Conservation (phyloP, 2,888 invertebrate genomes). For the Anoplius nigerrimus region DNA sequence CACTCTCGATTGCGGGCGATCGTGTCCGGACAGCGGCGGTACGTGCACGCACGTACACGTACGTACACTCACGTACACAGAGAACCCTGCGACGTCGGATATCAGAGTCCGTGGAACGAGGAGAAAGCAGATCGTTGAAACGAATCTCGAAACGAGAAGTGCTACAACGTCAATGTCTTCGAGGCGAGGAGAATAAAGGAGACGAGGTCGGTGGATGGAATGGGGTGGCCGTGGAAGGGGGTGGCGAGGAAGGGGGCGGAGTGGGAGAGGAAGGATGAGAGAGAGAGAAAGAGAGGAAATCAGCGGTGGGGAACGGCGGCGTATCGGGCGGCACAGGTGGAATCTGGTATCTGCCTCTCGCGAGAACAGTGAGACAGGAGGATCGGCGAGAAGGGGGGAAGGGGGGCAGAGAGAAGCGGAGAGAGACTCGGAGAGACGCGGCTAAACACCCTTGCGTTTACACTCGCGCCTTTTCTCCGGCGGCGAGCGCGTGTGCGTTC, state of each 20-base stretch:
- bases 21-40: too few relatives aligned
- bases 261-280: slow-evolving; percentile 45
- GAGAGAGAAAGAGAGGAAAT: slow-evolving; percentile 17
- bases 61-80: too few relatives aligned
- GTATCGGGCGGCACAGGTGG: slow-evolving; percentile 70
- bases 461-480: slow-evolving; percentile 55
- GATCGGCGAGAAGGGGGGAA: slow-evolving; percentile 1
- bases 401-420: slow-evolving; percentile 9
- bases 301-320: slow-evolving; percentile 55
- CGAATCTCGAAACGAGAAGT: too few relatives aligned
- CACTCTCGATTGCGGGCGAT: too few relatives aligned
- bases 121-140: too few relatives aligned
- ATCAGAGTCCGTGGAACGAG: too few relatives aligned
- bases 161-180: too few relatives aligned
- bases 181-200: neutral
- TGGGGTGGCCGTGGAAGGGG: slow-evolving; percentile 24
- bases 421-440: slow-evolving; percentile 44
- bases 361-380: neutral
- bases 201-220: neutral
- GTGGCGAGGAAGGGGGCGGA: slow-evolving; percentile 15
- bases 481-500: slow-evolving; percentile 55
- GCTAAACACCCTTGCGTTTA: slow-evolving; percentile 71
- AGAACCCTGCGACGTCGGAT: too few relatives aligned
- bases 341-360: slow-evolving; percentile 69
- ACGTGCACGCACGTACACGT: too few relatives aligned